Evolutionary conservation across 2,888 invertebrate species (phyloP), one percentile per base, ranked within the genome.

Genomic region (Drosophila hamatofila): DNA sequence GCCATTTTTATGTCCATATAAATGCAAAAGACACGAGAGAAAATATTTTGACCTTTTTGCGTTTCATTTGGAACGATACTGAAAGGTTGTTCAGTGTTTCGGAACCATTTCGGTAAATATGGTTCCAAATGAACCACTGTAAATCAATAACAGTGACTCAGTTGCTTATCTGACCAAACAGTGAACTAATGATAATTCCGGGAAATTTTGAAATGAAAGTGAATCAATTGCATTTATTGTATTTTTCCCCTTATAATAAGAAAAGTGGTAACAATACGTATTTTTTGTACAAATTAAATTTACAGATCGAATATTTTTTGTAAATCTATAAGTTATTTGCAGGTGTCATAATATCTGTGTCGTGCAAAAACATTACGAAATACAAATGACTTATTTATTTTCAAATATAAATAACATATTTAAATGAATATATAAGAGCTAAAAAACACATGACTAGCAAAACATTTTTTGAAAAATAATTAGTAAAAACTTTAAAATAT

Each of bases 1-100:
- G 94, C 95, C 96, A 96, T 96, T 94, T 94, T 95, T 94, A 94
- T 93, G 94, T 94, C 93, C 86, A 91, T 81, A 92, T 91, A 91
- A 92, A 91, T 90, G 90, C 91, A 79, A 78, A 75, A 90, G 83
- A 83, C 75, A 80, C 84, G 73, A 73, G 57, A 72, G 74, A 80
- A 63, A 86, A 88, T 84, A 89, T 73, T 86, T 89, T 77, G 75
- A 83, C 72, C 85, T 91, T 90, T 89, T 92, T 92, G 81, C 90
- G 89, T 92, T 90, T 91, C 92, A 92, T 92, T 91, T 81, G 90
- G 90, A 88, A 86, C 57, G 63, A 73, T 85, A 83, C 60, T 78
- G 66, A 74, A 41, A 25, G 3, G 11, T 11, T 56, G 11, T 1
- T 30, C 18, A 8, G 3, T 14, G 27, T 11, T 68, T 3, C 58